Conservation (phyloP, 1,140 invertebrate species). For the Sarcophaga bullata region DNA sequence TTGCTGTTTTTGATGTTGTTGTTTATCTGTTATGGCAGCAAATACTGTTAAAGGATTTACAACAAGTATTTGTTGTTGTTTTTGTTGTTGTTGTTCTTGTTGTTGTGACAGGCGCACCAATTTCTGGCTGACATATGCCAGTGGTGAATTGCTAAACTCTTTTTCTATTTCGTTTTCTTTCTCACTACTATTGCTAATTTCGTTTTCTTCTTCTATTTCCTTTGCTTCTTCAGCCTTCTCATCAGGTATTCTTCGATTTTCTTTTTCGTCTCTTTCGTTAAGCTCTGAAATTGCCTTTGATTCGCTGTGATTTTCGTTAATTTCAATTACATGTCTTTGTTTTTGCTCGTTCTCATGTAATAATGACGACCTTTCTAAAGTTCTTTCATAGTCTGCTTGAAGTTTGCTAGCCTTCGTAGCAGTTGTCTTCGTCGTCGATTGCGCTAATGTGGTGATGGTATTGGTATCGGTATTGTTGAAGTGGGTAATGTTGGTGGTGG, state of each 20-base stretch:
- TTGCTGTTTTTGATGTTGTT: slow-evolving; percentile 13
- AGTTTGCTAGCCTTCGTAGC: slow-evolving; percentile 45
- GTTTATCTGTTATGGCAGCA: not conserved
- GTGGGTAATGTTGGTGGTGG: not conserved
- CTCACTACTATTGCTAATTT: not conserved
- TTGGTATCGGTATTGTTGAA: not conserved
- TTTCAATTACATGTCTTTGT: not conserved
- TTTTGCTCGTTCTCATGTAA: slow-evolving; percentile 5
- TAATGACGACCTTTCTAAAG: slow-evolving; percentile 32
- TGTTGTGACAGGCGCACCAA: slow-evolving; percentile 28
- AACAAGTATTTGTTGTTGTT: not conserved
- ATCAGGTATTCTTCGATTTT: too few relatives aligned
- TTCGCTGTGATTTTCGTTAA: not conserved
- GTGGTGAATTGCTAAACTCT: slow-evolving; percentile 11
- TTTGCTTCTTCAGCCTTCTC: not conserved
- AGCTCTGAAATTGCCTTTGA: not conserved
- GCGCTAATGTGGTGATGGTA: not conserved
- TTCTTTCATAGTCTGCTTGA: slow-evolving; percentile 48
- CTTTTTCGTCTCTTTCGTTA: not conserved
- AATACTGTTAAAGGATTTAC: not conserved
- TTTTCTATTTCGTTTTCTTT: not conserved
- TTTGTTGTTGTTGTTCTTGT: slow-evolving; percentile 12
- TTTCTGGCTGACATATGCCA: slow-evolving; percentile 29
- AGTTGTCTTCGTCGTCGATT: not conserved
- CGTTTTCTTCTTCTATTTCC: not conserved